Base-by-base conservation (phyloP, 2,888 invertebrate species). In the Drosophila maculinotata region DNA sequence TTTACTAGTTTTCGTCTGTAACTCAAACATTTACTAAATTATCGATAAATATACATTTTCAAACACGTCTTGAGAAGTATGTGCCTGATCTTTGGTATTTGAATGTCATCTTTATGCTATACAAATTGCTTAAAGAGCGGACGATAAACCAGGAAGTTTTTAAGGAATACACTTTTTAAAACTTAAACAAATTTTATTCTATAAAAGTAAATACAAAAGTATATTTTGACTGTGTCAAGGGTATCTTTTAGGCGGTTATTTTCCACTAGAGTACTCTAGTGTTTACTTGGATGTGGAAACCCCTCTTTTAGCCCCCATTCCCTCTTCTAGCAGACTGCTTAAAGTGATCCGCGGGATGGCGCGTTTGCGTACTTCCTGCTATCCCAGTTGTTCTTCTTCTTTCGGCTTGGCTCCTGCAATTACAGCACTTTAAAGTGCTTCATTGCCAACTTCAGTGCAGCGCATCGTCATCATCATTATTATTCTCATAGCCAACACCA, bases 361-460 rank as follows among this genome's bases (percentile, higher is more conserved):
- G 60, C 60, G 70, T 82, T 59, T 49, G 49, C 63, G 33, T 35
- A 62, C 60, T 81, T 81, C 80, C 83, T 87, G 85, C 77, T 72
- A 69, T 51, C 75, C 51, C 70, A 72, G 72, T 60, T 65, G 47
- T 45, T 23, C 31, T 39, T 57, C 6, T 12, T 17, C 30, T 31
- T 45, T 17, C 31, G 51, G 62, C 28, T 35, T 49, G 51, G 64
- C 74, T 68, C 48, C 75, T 72, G 84, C 85, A 90, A 89, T 89
- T 86, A 87, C 76, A 76, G 80, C 77, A 60, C 79, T 77, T 87
- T 89, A 85, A 84, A 87, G 87, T 83, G 85, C 84, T 83, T 77
- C 59, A 75, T 72, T 84, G 89, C 64, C 79, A 75, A 72, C 75
- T 83, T 76, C 86, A 90, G 78, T 87, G 86, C 76, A 76, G 81